Percentiles rank a stretch among this genome's conserved stretches.
Evolutionary conservation across 2,113 vertebrate genomes (phyloP).

Genomic region (Hippolais icterina): DNA sequence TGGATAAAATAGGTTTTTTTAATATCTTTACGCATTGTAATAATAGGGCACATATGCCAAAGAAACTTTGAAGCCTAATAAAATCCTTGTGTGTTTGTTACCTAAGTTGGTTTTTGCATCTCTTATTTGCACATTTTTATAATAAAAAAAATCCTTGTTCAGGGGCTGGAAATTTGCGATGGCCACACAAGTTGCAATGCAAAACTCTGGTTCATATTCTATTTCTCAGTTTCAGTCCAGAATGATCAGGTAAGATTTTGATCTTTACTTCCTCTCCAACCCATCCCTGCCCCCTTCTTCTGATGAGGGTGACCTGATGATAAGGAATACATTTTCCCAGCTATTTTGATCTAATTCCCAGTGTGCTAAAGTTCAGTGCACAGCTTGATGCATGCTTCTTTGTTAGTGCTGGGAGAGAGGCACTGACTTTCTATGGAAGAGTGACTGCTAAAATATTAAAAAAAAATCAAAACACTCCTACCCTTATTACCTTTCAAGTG

Average conservation of each 20-base stretch:
- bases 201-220: constrained; percentile 98
- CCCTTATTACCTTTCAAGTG: background rate
- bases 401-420: background rate
- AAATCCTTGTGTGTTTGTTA: background rate
- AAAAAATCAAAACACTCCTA: fast-evolving
- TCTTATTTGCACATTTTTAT: background rate
- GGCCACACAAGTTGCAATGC: constrained; percentile 97
- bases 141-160: constrained; percentile 22
- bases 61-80: background rate
- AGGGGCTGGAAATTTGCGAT: constrained; percentile 98
- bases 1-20: background rate
- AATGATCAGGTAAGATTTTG: constrained; percentile 90
- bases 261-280: background rate
- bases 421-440: background rate
- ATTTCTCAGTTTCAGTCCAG: constrained; percentile 97
- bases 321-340: background rate
- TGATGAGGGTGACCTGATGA: background rate
- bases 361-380: background rate
- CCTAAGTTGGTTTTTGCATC: background rate
- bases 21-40: background rate
- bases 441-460: background rate
- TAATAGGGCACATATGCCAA: background rate
- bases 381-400: background rate
- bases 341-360: background rate
- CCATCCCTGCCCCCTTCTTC: background rate